Evolutionary conservation across 2,113 vertebrate species (phyloP).

Genomic region (Nothobranchius furzeri): DNA sequence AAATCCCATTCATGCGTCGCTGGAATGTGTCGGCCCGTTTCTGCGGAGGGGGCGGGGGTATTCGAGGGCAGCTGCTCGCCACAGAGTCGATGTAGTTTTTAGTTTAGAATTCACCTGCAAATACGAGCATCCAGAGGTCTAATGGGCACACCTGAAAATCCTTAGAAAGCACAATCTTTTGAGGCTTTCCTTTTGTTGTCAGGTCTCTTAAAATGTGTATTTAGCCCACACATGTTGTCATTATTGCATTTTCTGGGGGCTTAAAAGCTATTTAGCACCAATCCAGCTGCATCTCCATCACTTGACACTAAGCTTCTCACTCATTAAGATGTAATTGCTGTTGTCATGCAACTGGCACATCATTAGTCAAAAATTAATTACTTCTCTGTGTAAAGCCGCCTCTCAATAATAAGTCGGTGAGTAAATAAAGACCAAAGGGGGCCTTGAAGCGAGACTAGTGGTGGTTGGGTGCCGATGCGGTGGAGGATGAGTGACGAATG

Average conservation of each 20-base stretch:
- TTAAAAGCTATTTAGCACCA: constrained; percentile 62
- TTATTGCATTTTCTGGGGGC: constrained; percentile 36
- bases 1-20: constrained; percentile 72
- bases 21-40: constrained; percentile 70
- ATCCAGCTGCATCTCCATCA: constrained; percentile 67
- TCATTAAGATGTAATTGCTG: constrained; percentile 76
- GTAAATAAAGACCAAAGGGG: constrained; percentile 67
- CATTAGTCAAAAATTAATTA: constrained; percentile 74
- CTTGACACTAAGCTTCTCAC: constrained; percentile 65
- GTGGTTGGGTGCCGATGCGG: constrained; percentile 27
- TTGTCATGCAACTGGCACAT: constrained; percentile 71
- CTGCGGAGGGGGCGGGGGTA: constrained; percentile 51
- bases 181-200: too few relatives aligned
- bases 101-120: not conserved
- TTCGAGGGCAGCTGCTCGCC: constrained; percentile 64
- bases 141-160: too few relatives aligned
- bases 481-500: constrained; percentile 48
- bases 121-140: too few relatives aligned
- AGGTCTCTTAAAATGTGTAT: constrained; percentile 22
- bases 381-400: constrained; percentile 60
- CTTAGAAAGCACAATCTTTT: too few relatives aligned
- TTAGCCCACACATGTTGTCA: constrained; percentile 33
- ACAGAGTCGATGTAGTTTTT: constrained; percentile 43
- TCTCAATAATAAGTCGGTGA: constrained; percentile 63
- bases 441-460: constrained; percentile 47